Evolutionary conservation across 2,888 invertebrate species (phyloP).

Genomic region (Drosophila cognata): DNA sequence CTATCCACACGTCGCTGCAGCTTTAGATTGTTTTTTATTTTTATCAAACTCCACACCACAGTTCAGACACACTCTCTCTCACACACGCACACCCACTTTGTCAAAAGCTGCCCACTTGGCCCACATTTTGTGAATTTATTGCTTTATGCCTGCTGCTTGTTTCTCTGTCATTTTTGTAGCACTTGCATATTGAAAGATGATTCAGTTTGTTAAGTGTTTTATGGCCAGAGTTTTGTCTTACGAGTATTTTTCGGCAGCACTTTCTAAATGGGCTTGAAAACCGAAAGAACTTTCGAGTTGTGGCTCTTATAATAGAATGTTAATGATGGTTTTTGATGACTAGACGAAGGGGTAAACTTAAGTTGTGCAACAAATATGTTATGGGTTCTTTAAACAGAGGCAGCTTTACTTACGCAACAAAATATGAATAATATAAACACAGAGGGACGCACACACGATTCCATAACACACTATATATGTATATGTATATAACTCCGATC

Average conservation of each 20-base stretch:
- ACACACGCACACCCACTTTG: slow-evolving; percentile 25
- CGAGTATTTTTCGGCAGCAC: slow-evolving; percentile 7
- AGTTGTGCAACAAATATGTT: neutral
- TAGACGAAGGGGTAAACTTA: neutral
- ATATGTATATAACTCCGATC: neutral
- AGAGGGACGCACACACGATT: too few species aligned
- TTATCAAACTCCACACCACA: slow-evolving; percentile 4
- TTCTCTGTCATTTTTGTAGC: neutral
- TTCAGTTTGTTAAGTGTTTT: slow-evolving; percentile 33
- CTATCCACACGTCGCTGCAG: neutral
- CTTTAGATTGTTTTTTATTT: neutral
- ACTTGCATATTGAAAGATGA: slow-evolving; percentile 28
- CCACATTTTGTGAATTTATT: slow-evolving; percentile 37
- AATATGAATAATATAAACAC: neutral
- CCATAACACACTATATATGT: neutral
- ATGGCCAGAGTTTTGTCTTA: slow-evolving; percentile 7
- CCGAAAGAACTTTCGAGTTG: neutral
- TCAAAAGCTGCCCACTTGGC: slow-evolving; percentile 48
- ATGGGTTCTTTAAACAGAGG: neutral
- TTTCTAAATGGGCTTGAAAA: slow-evolving; percentile 30
- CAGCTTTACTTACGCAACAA: neutral
- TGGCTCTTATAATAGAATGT: neutral
- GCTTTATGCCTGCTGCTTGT: slow-evolving; percentile 5
- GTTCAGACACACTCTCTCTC: too few species aligned
- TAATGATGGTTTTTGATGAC: neutral